Evolutionary conservation across 2,888 invertebrate genomes (phyloP).

Genomic region (Camptogramma bilineatum): DNA sequence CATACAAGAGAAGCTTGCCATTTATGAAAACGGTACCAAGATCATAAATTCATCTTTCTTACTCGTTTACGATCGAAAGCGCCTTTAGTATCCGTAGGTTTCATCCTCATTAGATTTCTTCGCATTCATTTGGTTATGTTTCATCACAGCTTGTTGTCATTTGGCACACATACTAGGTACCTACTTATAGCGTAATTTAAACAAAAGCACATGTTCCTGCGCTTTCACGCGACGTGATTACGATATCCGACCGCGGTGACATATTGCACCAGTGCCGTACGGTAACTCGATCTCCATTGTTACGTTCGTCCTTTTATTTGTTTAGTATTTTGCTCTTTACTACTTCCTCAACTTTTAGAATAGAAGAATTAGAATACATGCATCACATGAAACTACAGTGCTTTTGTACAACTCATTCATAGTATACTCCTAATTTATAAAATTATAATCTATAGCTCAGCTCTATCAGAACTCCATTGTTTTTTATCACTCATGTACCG

Average conservation of each 20-base stretch:
- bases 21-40: slow-evolving; percentile 82
- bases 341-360: slow-evolving; percentile 9
- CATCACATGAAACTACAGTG: neutral
- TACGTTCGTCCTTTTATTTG: slow-evolving; percentile 47
- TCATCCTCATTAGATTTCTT: slow-evolving; percentile 28
- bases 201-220: slow-evolving; percentile 74
- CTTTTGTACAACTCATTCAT: neutral
- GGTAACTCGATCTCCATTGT: slow-evolving; percentile 54
- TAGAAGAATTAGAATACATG: neutral
- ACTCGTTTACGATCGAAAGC: slow-evolving; percentile 68
- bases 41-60: slow-evolving; percentile 56
- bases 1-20: slow-evolving; percentile 81
- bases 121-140: slow-evolving; percentile 62
- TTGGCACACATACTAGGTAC: slow-evolving; percentile 68
- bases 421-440: neutral
- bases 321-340: slow-evolving; percentile 8
- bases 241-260: slow-evolving; percentile 71
- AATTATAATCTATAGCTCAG: neutral
- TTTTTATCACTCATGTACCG: neutral
- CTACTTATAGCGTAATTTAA: slow-evolving; percentile 63
- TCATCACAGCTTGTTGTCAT: slow-evolving; percentile 77
- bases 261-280: slow-evolving; percentile 60
- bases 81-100: slow-evolving; percentile 35
- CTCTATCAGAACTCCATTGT: neutral
- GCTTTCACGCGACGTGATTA: slow-evolving; percentile 76